Evolutionary conservation across 1,140 invertebrate genomes (phyloP), one percentile per base, ranked within the genome.

Genomic region (Caenorhabditis tropicalis): DNA sequence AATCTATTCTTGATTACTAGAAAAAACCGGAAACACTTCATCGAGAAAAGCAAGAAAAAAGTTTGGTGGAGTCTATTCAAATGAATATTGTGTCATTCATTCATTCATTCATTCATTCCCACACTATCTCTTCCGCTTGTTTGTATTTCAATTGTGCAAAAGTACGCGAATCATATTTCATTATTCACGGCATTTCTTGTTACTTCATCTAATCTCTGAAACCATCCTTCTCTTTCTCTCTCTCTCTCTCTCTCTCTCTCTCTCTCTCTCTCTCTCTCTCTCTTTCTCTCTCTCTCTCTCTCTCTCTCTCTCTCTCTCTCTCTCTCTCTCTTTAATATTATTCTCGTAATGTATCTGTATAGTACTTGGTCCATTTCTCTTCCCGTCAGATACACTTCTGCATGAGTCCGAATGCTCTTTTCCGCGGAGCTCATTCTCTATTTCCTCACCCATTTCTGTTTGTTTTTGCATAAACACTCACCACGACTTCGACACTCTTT

Each of bases 401-500:
- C 65, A 43, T 74, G 65, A 74, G 65, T 43, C 53, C 53, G 29
- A 56, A 21, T 56, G 19, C 21, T 56, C 36, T 74, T 74, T 74
- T 65, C 21, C 53, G 65, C 65, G 65, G 65, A 39, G 65, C 65
- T 74, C 65, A 56, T 56, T 56, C 53, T 56, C 53, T 27, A 12
- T 51, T 74, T 43, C 36, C 27, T 65, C 58, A 65, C 58, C 33
- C 65, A 39, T 74, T 74, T 74, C 36, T 74, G 65, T 74, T 74
- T 74, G 65, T 74, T 74, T 74, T 74, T 74, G 65, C 65, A 74
- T 74, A 74, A 74, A 74, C 65, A 74, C 65, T 74, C 65, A 43
- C 36, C 65, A 74, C 65, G 65, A 74, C 65, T 74, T 74, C 65
- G 36, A 43, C 65, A 74, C 65, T 74, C 65, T 74, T 74, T 74